Evolutionary conservation across 2,888 invertebrate genomes (phyloP).

Genomic region (Hirtodrosophila duncani): DNA sequence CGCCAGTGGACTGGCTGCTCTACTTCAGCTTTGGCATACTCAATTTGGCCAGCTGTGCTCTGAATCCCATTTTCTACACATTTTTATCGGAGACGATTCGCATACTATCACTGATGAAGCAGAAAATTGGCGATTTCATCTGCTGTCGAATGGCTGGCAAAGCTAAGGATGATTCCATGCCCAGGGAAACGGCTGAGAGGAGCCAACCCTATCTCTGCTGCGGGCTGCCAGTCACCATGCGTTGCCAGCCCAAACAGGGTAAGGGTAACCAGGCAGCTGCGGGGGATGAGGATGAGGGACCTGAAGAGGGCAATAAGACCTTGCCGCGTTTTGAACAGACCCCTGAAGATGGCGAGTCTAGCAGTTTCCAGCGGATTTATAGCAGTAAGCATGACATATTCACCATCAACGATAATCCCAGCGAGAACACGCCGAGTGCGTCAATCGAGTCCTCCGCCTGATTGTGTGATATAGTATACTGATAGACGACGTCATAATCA

Average conservation of each 20-base stretch:
- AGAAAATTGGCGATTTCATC: slow-evolving; percentile 5
- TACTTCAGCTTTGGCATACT: slow-evolving; percentile 80
- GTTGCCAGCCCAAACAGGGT: slow-evolving; percentile 16
- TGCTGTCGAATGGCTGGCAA: slow-evolving; percentile 21
- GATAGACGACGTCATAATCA: slow-evolving; percentile 21
- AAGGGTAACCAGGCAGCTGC: background rate
- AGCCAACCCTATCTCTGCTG: slow-evolving; percentile 17
- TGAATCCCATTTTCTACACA: slow-evolving; percentile 82
- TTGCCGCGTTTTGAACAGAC: background rate
- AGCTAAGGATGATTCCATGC: slow-evolving; percentile 27
- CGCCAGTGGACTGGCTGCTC: slow-evolving; percentile 78
- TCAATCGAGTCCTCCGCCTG: slow-evolving; percentile 41
- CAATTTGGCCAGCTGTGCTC: slow-evolving; percentile 80
- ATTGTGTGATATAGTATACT: too few species aligned
- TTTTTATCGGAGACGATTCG: slow-evolving; percentile 80
- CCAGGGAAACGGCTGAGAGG: slow-evolving; percentile 15
- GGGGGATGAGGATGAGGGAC: background rate
- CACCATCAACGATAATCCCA: slow-evolving; percentile 22
- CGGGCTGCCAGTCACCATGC: slow-evolving; percentile 34
- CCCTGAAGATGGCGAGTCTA: slow-evolving; percentile 15
- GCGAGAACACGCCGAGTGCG: slow-evolving; percentile 23
- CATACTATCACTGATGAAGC: slow-evolving; percentile 31
- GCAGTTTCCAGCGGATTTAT: slow-evolving; percentile 16
- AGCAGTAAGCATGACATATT: slow-evolving; percentile 21
- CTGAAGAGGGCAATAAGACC: background rate